Evolutionary conservation across 2,797 vertebrate species (phyloP).

Genomic region (Pseudochirops cupreus): DNA sequence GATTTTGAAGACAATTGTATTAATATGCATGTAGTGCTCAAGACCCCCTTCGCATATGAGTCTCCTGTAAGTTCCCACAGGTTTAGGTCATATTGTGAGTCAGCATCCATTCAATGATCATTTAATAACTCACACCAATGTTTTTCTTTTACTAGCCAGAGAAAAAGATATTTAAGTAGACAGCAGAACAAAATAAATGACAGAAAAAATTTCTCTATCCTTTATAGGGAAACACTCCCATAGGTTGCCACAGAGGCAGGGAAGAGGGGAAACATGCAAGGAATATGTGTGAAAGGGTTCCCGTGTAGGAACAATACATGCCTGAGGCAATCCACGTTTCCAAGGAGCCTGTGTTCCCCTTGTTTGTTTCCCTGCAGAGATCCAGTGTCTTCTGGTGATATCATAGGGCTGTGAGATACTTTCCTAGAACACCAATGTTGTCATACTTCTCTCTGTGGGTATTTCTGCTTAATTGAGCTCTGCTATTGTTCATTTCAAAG

Average conservation of each 20-base stretch:
- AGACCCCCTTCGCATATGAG: neutral
- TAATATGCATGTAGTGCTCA: conserved; percentile 17
- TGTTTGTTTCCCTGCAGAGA: neutral
- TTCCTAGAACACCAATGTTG: neutral
- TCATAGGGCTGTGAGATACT: neutral
- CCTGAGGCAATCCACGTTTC: neutral
- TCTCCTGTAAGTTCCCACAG: neutral
- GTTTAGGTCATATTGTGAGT: neutral
- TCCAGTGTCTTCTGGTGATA: neutral
- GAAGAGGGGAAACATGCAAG: neutral
- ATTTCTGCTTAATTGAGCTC: neutral
- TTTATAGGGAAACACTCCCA: neutral
- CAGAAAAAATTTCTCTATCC: neutral
- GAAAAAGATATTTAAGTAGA: neutral
- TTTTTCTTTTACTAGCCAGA: neutral
- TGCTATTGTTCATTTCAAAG: neutral
- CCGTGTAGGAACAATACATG: neutral
- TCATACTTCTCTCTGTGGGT: neutral
- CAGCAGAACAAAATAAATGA: neutral
- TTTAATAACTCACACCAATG: neutral
- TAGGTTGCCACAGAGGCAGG: neutral
- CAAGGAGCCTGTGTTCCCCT: neutral
- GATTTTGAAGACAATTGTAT: neutral
- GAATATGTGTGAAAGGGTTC: neutral
- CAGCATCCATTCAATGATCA: neutral